Conservation (phyloP, 2,113 vertebrate genomes). For the Uria lomvia region DNA sequence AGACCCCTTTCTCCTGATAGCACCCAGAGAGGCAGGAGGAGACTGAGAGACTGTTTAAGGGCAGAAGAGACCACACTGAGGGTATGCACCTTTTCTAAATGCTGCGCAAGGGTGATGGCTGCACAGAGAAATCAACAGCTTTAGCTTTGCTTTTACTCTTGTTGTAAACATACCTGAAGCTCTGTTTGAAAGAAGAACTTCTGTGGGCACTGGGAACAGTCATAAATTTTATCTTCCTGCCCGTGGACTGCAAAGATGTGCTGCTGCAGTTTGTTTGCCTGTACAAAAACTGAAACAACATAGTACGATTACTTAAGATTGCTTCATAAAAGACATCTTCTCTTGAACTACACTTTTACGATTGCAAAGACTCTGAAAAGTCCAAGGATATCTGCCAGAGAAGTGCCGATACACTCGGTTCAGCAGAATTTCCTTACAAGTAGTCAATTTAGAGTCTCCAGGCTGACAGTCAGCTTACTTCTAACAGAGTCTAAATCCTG, state of each 20-base stretch:
- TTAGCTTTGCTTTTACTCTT: neutral
- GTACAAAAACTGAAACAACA: constrained; percentile 89
- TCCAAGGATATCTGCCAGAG: constrained; percentile 79
- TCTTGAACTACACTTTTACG: neutral
- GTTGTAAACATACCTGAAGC: constrained; percentile 86
- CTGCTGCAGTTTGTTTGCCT: constrained; percentile 99
- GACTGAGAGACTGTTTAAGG: neutral
- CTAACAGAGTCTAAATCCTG: constrained; percentile 81
- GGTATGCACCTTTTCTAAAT: neutral
- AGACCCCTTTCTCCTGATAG: constrained; percentile 19
- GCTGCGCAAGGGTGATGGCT: neutral
- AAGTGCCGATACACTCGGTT: constrained; percentile 75
- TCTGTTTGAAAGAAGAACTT: constrained; percentile 99
- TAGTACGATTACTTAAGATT: neutral
- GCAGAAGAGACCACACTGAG: neutral
- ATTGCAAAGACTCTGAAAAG: constrained; percentile 30
- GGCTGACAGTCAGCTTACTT: constrained; percentile 81
- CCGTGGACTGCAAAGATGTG: constrained; percentile 98
- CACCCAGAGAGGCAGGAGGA: neutral
- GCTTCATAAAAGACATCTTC: neutral
- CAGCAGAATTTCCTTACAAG: constrained; percentile 80
- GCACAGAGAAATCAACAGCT: constrained; percentile 2
- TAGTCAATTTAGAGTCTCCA: constrained; percentile 84
- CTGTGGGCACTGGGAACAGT: constrained; percentile 98
- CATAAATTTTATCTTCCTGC: constrained; percentile 99